Conservation (phyloP, 2,113 vertebrate genomes). For the Mastomys natalensis region DNA sequence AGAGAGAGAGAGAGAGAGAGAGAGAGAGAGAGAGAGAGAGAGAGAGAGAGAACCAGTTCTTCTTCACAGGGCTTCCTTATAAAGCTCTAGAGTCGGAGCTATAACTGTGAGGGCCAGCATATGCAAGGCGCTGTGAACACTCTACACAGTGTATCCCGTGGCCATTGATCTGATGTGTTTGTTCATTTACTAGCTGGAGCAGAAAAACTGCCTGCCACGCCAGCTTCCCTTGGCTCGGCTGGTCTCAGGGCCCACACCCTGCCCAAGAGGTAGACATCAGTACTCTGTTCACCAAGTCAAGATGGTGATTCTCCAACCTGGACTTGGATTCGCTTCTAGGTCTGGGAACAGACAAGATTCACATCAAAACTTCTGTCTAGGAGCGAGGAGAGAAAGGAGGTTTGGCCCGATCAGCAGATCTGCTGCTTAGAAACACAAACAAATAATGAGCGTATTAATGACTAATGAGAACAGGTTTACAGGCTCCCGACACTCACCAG, state of each 20-base stretch:
- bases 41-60: no score
- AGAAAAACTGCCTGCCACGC: not conserved
- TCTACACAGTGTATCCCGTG: not conserved
- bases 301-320: accelerated
- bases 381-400: not conserved
- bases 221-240: not conserved
- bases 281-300: not conserved
- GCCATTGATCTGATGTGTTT: not conserved
- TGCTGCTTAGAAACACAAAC: conserved; percentile 72
- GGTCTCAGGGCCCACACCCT: not conserved
- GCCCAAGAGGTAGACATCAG: not conserved
- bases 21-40: no score
- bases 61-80: not conserved
- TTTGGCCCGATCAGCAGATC: conserved; percentile 6
- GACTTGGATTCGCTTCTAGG: not conserved
- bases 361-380: conserved; percentile 21
- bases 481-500: not conserved
- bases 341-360: conserved; percentile 9
- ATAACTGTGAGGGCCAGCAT: not conserved
- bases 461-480: conserved; percentile 17
- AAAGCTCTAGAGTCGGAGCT: not conserved
- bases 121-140: not conserved
- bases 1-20: no score
- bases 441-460: conserved; percentile 37
- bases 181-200: not conserved